Evolutionary conservation across 2,113 vertebrate species (phyloP).

Genomic region (Typhlomys cinereus): DNA sequence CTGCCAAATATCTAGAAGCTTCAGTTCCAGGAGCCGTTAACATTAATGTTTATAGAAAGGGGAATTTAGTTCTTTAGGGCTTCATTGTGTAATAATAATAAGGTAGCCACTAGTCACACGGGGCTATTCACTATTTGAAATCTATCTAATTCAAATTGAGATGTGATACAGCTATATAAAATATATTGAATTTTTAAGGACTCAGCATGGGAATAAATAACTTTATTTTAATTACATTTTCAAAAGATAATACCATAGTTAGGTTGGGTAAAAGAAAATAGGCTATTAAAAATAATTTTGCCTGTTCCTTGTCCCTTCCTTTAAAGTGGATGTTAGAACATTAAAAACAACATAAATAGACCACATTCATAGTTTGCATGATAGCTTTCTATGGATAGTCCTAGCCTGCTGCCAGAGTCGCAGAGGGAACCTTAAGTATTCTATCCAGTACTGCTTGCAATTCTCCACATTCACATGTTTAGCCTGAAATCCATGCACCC

Average conservation of each 20-base stretch:
- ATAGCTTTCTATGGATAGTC: not conserved
- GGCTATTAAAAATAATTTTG: constrained; percentile 22
- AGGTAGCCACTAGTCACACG: not conserved
- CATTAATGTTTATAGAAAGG: constrained; percentile 43
- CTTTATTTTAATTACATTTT: constrained; percentile 14
- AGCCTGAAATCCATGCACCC: not conserved
- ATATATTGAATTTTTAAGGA: not conserved
- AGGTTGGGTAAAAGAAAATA: constrained; percentile 34
- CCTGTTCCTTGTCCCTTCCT: constrained; percentile 13
- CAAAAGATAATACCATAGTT: not conserved
- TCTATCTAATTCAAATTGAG: not conserved
- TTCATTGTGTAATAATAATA: not conserved
- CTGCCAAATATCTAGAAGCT: constrained; percentile 33
- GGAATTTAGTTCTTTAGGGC: constrained; percentile 17
- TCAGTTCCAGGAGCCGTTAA: constrained; percentile 25
- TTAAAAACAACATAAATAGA: not conserved
- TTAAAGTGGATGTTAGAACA: constrained; percentile 34
- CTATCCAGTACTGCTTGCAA: not conserved
- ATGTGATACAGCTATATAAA: constrained; percentile 23
- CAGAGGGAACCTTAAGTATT: not conserved
- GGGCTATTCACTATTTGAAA: not conserved
- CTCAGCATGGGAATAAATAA: not conserved
- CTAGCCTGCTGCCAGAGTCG: not conserved
- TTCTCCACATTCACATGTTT: not conserved
- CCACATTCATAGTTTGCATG: constrained; percentile 27